phyloP scores from a whole-genome alignment of 1,140 invertebrate species.

The Zeugodacus cucurbitae region DNA sequence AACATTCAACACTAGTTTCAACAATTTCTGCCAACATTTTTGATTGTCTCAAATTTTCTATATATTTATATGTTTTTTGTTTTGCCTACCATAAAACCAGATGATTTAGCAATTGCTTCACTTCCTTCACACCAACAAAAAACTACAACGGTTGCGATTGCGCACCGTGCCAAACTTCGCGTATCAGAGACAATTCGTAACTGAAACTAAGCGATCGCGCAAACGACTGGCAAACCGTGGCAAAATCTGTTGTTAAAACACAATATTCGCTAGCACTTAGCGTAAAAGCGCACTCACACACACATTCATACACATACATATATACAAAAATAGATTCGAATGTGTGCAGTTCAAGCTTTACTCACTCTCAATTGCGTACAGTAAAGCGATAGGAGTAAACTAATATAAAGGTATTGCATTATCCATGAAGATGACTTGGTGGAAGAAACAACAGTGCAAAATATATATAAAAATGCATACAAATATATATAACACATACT shows the following conservation, averaged over 20 bases:
- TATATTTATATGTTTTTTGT: background rate
- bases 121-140: slow-evolving; percentile 39
- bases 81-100: slow-evolving; percentile 40
- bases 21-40: background rate
- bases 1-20: background rate
- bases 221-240: slow-evolving; percentile 17
- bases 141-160: slow-evolving; percentile 28
- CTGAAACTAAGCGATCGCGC: slow-evolving; percentile 6
- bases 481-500: background rate
- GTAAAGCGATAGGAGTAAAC: background rate
- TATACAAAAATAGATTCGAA: background rate
- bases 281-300: background rate
- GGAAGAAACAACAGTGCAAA: background rate
- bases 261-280: background rate
- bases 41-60: background rate
- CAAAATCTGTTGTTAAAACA: slow-evolving; percentile 3
- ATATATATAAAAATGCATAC: background rate
- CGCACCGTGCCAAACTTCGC: slow-evolving; percentile 29
- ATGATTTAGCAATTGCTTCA: slow-evolving; percentile 35
- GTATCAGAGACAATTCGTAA: slow-evolving; percentile 31
- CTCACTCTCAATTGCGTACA: background rate
- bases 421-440: background rate
- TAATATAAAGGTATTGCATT: background rate
- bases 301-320: background rate
- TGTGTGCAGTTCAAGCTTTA: background rate